Conservation (phyloP, 2,888 invertebrate genomes). For the Acronicta psi region DNA sequence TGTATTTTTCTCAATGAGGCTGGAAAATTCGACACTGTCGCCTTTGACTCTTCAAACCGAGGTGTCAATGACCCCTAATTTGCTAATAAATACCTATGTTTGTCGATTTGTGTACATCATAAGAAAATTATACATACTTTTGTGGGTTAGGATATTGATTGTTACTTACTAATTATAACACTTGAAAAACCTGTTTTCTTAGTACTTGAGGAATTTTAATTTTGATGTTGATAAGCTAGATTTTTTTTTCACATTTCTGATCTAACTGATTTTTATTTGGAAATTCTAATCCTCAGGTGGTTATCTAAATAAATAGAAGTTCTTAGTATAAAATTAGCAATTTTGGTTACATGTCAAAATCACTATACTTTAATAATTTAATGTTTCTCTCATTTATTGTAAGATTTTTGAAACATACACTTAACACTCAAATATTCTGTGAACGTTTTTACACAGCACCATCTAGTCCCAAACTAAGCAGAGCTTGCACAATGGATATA, state of each 20-base stretch:
- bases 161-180: conserved; percentile 33
- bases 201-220: conserved; percentile 22
- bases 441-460: too few relatives aligned
- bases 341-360: too few relatives aligned
- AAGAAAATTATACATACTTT: conserved; percentile 10
- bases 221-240: too few relatives aligned
- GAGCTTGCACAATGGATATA: too few relatives aligned
- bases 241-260: background rate
- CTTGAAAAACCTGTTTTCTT: conserved; percentile 40
- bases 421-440: too few relatives aligned
- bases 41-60: conserved; percentile 21
- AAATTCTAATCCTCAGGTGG: background rate
- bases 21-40: conserved; percentile 14
- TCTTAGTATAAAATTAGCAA: too few relatives aligned
- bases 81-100: conserved; percentile 16
- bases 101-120: conserved; percentile 25
- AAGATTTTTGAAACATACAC: too few relatives aligned
- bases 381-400: too few relatives aligned
- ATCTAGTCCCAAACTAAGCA: too few relatives aligned
- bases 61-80: conserved; percentile 42
- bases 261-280: conserved; percentile 4
- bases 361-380: too few relatives aligned
- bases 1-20: conserved; percentile 14
- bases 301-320: background rate
- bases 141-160: conserved; percentile 42